Evolutionary conservation across 2,113 vertebrate genomes (phyloP).

Genomic region (Conger conger): DNA sequence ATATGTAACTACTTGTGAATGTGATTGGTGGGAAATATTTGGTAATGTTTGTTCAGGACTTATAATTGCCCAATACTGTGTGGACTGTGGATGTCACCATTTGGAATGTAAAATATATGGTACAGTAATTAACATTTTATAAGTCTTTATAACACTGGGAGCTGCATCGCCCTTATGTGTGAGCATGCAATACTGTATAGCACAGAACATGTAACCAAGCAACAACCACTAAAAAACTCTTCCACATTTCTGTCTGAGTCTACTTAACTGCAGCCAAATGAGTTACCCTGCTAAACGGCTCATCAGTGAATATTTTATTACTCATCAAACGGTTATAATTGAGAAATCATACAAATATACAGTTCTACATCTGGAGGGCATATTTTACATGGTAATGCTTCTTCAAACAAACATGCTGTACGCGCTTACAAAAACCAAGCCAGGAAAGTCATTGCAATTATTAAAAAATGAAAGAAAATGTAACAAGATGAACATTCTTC

Average conservation of each 20-base stretch:
- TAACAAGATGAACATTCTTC: not conserved
- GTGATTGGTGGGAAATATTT: too few species aligned
- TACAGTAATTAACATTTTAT: not conserved
- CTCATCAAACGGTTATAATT: constrained; percentile 49
- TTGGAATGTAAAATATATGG: too few species aligned
- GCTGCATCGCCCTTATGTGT: not conserved
- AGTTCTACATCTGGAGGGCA: constrained; percentile 41
- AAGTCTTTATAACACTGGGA: not conserved
- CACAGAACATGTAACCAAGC: not conserved
- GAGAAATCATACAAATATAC: constrained; percentile 62
- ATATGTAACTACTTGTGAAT: too few species aligned
- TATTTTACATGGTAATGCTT: constrained; percentile 40
- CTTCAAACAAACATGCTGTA: not conserved
- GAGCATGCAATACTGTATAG: not conserved
- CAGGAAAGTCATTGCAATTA: constrained; percentile 22
- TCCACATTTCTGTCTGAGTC: not conserved
- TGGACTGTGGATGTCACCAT: too few species aligned
- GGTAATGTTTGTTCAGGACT: too few species aligned
- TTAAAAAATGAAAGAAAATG: constrained; percentile 1
- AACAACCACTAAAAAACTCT: not conserved
- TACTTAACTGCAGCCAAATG: not conserved
- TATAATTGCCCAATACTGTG: too few species aligned
- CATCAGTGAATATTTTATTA: constrained; percentile 58
- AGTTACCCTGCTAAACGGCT: constrained; percentile 17
- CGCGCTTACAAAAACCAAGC: constrained; percentile 26